Evolutionary conservation across 1,140 invertebrate genomes (phyloP).

Genomic region (Saxidomus purpurata): DNA sequence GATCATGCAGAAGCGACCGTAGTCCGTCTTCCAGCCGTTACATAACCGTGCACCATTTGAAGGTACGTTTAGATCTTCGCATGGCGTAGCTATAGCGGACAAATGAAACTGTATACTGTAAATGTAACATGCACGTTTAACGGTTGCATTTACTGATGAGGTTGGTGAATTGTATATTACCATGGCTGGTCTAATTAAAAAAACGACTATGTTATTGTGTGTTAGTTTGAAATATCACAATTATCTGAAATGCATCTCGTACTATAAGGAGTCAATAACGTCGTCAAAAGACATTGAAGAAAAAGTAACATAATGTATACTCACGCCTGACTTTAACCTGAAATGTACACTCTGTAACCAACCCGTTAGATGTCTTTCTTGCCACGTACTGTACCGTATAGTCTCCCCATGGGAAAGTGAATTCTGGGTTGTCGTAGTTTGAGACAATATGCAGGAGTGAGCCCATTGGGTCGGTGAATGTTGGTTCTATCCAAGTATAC

Average conservation of each 20-base stretch:
- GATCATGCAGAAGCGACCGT: conserved; percentile 55
- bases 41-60: conserved; percentile 51
- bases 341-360: conserved; percentile 62
- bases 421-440: conserved; percentile 46
- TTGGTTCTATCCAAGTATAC: conserved; percentile 52
- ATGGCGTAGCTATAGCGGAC: conserved; percentile 51
- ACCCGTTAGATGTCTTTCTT: conserved; percentile 59
- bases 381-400: conserved; percentile 54
- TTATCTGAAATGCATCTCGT: no score
- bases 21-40: conserved; percentile 63
- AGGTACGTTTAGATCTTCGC: conserved; percentile 41
- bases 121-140: no score
- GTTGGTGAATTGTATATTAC: no score
- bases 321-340: conserved; percentile 57
- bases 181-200: no score
- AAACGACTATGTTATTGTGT: no score
- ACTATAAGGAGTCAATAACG: no score
- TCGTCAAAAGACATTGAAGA: no score
- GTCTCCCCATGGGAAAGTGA: conserved; percentile 65
- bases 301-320: no score
- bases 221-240: no score
- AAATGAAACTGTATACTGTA: no score
- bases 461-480: conserved; percentile 58
- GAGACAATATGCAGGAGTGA: conserved; percentile 14
- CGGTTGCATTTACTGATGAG: no score